Conservation (phyloP, 2,888 invertebrate genomes). For the Gasteruption jaculator region DNA sequence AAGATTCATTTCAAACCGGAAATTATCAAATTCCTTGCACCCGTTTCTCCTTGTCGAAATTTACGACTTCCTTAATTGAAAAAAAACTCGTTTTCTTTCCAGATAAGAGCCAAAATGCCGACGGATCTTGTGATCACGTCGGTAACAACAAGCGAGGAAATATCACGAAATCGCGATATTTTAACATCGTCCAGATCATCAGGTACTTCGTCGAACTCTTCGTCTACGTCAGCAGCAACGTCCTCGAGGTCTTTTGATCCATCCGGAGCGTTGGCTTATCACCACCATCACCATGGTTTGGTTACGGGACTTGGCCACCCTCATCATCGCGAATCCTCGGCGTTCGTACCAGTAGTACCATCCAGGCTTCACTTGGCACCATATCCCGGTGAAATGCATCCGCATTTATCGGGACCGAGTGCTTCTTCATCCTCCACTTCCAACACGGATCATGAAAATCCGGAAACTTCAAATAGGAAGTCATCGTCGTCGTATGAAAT, state of each 20-base stretch:
- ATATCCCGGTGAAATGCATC: constrained; percentile 69
- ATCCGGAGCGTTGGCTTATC: constrained; percentile 59
- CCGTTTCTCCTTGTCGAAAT: no score
- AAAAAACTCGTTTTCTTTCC: no score
- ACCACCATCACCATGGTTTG: constrained; percentile 57
- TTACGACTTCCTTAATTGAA: no score
- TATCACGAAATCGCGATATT: constrained; percentile 36
- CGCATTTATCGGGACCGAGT: constrained; percentile 53
- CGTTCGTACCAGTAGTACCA: constrained; percentile 84
- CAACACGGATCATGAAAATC: constrained; percentile 37
- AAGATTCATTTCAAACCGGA: no score
- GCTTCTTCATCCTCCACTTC: constrained; percentile 36
- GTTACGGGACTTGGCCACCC: constrained; percentile 46
- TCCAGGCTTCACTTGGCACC: constrained; percentile 71
- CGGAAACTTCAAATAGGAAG: constrained; percentile 39
- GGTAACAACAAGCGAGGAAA: constrained; percentile 39
- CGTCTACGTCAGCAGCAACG: constrained; percentile 48
- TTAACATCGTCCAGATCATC: constrained; percentile 33
- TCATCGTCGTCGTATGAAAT: constrained; percentile 67
- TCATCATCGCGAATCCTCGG: constrained; percentile 74
- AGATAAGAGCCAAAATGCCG: constrained; percentile 45
- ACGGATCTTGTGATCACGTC: constrained; percentile 49
- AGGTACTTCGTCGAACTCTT: constrained; percentile 28
- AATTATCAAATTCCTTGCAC: no score
- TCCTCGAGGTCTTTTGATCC: constrained; percentile 60